A percentile compares a stretch with the other conserved stretches of the same genome.
Conservation (phyloP, 2,113 vertebrate genomes). For the Rhagologus leucostigma region DNA sequence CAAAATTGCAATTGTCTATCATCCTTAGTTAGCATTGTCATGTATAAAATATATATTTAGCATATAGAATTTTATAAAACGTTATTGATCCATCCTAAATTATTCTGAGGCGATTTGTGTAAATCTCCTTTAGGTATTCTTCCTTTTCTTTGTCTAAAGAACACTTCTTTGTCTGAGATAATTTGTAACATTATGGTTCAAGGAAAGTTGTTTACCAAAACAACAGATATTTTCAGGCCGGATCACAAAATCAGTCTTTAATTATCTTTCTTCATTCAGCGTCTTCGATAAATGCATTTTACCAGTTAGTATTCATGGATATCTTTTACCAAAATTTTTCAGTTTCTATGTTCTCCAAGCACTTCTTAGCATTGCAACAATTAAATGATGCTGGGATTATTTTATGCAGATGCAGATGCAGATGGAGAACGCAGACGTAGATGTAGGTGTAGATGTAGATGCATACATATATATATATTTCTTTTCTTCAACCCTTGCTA, state of each 20-base stretch:
- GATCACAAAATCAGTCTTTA: background rate
- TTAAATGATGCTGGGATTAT: background rate
- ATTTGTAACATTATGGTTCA: background rate
- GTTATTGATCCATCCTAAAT: background rate
- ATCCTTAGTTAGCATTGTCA: background rate
- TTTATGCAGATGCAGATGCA: background rate
- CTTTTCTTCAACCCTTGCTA: background rate
- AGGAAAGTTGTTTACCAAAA: constrained; percentile 23
- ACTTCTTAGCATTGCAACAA: background rate
- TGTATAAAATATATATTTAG: background rate
- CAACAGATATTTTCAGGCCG: background rate
- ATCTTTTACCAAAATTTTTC: background rate
- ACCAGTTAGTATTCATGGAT: background rate
- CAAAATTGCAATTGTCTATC: background rate
- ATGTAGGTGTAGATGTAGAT: background rate
- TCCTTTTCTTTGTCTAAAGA: background rate
- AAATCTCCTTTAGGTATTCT: background rate
- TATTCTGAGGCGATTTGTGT: background rate
- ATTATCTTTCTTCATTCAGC: background rate
- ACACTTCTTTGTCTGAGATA: background rate
- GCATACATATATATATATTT: background rate
- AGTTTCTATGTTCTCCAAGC: fast-evolving
- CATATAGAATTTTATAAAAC: background rate
- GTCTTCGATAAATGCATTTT: background rate
- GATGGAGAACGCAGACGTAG: background rate